Percentiles rank a stretch among this genome's conserved stretches.
phyloP scores from a whole-genome alignment of 2,797 vertebrate species.

The Fratercula arctica region DNA sequence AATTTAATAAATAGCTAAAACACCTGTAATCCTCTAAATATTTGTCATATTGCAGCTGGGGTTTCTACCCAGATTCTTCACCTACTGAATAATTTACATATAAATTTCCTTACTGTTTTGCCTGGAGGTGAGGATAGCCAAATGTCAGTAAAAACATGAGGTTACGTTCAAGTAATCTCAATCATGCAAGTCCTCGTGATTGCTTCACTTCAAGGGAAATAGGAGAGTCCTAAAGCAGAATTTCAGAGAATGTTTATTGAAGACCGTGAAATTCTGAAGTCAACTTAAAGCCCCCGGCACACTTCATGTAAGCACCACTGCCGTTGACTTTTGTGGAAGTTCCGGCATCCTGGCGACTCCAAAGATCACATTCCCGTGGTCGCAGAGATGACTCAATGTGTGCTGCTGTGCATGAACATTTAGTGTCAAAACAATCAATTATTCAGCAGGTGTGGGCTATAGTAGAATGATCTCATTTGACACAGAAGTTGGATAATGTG shows the following conservation, averaged over 20 bases:
- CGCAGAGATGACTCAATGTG: background rate
- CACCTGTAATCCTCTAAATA: background rate
- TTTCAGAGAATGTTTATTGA: background rate
- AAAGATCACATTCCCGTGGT: background rate
- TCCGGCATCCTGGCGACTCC: background rate
- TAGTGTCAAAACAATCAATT: conserved; percentile 46
- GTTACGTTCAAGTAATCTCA: background rate
- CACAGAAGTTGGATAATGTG: background rate
- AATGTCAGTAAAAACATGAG: background rate
- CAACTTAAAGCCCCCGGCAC: background rate
- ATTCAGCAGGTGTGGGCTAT: conserved; percentile 13
- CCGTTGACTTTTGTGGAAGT: background rate
- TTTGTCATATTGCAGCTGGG: background rate
- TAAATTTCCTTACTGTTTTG: background rate
- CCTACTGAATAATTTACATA: background rate
- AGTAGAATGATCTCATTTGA: conserved; percentile 22
- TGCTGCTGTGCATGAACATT: conserved; percentile 11
- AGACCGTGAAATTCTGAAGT: background rate
- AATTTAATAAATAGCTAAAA: background rate
- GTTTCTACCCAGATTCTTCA: background rate
- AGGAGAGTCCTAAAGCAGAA: background rate
- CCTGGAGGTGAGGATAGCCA: background rate
- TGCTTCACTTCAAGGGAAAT: background rate
- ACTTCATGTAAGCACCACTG: background rate
- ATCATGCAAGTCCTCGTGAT: background rate